Percentiles rank a stretch among this genome's conserved stretches.
Evolutionary conservation across 1,140 invertebrate species (phyloP).

Genomic region (Ooceraea biroi): DNA sequence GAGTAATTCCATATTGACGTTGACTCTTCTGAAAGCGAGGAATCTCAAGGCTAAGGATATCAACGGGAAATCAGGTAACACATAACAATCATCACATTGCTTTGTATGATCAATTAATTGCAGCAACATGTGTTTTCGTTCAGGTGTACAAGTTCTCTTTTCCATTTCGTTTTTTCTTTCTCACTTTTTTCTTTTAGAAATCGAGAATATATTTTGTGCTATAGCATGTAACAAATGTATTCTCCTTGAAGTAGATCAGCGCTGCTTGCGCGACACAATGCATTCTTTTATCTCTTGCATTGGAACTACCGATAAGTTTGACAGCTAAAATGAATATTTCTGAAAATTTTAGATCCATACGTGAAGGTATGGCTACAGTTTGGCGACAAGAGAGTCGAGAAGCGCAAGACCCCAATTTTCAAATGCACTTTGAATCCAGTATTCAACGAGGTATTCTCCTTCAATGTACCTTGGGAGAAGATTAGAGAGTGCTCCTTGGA

Average conservation of each 20-base stretch:
- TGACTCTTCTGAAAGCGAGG: constrained; percentile 95
- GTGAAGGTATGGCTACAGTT: constrained; percentile 98
- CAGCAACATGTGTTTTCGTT: background rate
- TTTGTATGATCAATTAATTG: background rate
- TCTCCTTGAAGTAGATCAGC: background rate
- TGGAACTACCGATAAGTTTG: background rate
- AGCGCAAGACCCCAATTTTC: constrained; percentile 98
- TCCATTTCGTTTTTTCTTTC: background rate
- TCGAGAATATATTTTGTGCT: background rate
- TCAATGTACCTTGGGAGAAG: constrained; percentile 97
- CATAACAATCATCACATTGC: background rate
- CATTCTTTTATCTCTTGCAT: background rate
- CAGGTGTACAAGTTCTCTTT: background rate
- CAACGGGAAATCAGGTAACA: constrained; percentile 96
- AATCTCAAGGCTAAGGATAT: constrained; percentile 98
- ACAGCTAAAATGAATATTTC: background rate
- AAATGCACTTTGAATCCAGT: constrained; percentile 96
- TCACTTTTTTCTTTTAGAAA: background rate
- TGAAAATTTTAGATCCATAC: constrained; percentile 93
- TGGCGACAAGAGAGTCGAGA: constrained; percentile 97
- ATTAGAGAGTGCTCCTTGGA: constrained; percentile 96
- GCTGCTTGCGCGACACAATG: background rate
- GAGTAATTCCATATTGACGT: constrained; percentile 94
- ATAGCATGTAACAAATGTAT: background rate
- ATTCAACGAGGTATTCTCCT: constrained; percentile 97